Evolutionary conservation across 2,797 vertebrate species (phyloP), one percentile per base, ranked within the genome.

Genomic region (Channa striata): DNA sequence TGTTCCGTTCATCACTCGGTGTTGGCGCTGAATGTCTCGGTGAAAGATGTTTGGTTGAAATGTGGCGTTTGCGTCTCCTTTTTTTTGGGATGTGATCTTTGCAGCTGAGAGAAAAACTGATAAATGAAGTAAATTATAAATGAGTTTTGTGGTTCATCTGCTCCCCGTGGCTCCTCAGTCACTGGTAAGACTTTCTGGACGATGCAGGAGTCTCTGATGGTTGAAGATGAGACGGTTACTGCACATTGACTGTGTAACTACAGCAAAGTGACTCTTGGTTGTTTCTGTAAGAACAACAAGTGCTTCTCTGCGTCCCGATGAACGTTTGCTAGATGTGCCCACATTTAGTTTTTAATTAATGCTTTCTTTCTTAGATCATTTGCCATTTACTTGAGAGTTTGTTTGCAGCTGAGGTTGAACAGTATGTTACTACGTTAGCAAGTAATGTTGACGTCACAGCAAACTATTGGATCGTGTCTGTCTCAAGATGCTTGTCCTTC

Each of bases 241-340:
- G n/a, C n/a, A n/a, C 13, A 23, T 30, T 16, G 40, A 8, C 42
- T 58, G 36, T 3, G 43, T 14, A 39, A 37, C 14, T 14, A 20
- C 25, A 39, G 11, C 36, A 44, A 44, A 68, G 52, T 69, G 58
- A 20, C 19, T 57, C 50, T 72, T 23, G 33, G 3, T 39, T 50
- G 33, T 39, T 59, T 68, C 49, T 21, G 11, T n/a, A n/a, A 30
- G 10, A 2, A 12, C 11, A 75, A 58, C 47, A 78, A 70, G 51
- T 68, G 56, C 13, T 50, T 54, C 25, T 25, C 39, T 42, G 39
- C n/a, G 39, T 42, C 23, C 21, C 43, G 21, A 42, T n/a, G 56
- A 46, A 9, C 48, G 57, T 73, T 25, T 36, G 54, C 20, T 19
- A 19, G 47, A 40, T 63, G 16, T 68, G 40, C 7, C 10, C 52